These are phyloP conservation scores for Coreoperca whiteheadi DNA, from an alignment of 2,113 vertebrate genomes.

Conservation along the genomic window DNA sequence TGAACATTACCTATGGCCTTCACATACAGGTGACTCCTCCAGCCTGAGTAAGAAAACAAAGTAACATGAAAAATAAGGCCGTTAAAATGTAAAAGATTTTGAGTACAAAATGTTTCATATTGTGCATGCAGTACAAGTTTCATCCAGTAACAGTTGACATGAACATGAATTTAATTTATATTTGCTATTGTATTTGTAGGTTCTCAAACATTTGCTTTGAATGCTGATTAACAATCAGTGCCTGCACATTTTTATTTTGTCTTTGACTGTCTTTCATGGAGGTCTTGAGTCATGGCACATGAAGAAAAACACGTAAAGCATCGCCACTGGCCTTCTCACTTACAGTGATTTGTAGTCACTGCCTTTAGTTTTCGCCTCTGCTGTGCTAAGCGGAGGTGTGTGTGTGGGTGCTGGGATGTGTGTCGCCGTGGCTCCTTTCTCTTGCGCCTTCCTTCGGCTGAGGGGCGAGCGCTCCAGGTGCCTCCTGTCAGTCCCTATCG, in stretches of 20 bases:
- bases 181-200: too few relatives aligned
- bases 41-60: constrained; percentile 53
- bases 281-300: neutral
- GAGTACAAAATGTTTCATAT: too few relatives aligned
- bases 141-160: too few relatives aligned
- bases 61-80: neutral
- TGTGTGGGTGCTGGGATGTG: constrained; percentile 48
- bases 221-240: too few relatives aligned
- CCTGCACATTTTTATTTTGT: neutral
- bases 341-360: constrained; percentile 57
- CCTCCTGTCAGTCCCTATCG: constrained; percentile 85
- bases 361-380: constrained; percentile 58
- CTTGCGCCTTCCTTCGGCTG: constrained; percentile 79
- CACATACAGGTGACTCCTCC: constrained; percentile 60
- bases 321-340: constrained; percentile 2
- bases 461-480: constrained; percentile 88
- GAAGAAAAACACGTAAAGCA: neutral
- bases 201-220: too few relatives aligned
- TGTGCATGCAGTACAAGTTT: too few relatives aligned
- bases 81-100: neutral
- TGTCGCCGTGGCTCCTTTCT: constrained; percentile 52
- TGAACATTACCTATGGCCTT: constrained; percentile 69
- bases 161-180: too few relatives aligned
- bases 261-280: neutral
- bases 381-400: neutral